Conservation (phyloP, 2,888 invertebrate species). For the Glyphotaelius pellucidus region DNA sequence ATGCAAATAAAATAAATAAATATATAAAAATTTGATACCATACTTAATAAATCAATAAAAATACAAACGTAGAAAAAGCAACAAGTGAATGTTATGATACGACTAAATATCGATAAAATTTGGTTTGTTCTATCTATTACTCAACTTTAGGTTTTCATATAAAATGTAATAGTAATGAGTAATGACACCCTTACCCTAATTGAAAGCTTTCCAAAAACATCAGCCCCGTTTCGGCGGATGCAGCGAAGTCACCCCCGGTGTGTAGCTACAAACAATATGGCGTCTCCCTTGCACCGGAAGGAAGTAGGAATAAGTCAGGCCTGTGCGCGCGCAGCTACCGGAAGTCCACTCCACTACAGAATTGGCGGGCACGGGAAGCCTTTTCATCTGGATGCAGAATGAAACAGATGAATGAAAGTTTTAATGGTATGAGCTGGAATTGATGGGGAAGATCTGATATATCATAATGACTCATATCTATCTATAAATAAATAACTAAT, state of each 20-base stretch:
- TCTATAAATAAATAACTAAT: neutral
- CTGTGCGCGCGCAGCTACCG: conserved; percentile 61
- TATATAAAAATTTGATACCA: no score
- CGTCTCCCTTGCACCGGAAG: conserved; percentile 64
- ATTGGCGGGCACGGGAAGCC: conserved; percentile 52
- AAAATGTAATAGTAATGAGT: neutral
- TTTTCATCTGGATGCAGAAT: conserved; percentile 35
- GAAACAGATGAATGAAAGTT: conserved; percentile 38
- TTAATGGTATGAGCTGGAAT: conserved; percentile 14
- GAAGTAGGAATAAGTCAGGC: conserved; percentile 65
- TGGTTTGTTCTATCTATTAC: neutral
- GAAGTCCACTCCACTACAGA: conserved; percentile 54
- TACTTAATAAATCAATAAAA: no score
- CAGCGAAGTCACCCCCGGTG: conserved; percentile 35
- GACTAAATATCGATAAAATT: neutral
- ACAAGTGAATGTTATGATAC: no score
- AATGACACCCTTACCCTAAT: neutral
- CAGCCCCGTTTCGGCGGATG: conserved; percentile 27
- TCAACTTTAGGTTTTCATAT: neutral
- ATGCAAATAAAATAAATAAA: no score
- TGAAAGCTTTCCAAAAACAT: neutral
- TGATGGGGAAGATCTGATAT: conserved; percentile 29
- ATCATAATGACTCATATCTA: neutral
- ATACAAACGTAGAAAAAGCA: no score
- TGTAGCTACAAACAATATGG: conserved; percentile 61